Conservation (phyloP, 2,113 vertebrate genomes). For the Plestiodon gilberti region DNA sequence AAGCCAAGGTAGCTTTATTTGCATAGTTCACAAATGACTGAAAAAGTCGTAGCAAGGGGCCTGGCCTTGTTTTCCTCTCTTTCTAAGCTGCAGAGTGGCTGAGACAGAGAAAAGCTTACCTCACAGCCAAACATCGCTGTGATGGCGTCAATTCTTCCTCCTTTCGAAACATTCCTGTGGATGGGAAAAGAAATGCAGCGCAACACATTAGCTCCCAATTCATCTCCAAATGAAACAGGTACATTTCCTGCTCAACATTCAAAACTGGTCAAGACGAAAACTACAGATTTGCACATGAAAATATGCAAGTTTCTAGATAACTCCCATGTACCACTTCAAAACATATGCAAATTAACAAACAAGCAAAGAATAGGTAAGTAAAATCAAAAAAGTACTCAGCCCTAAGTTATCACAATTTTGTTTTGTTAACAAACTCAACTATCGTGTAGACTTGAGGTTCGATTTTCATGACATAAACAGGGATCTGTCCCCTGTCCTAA, state of each 20-base stretch:
- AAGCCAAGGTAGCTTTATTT: neutral
- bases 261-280: neutral
- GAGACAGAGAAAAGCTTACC: slow-evolving; percentile 80
- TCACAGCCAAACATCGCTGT: slow-evolving; percentile 92
- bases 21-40: neutral
- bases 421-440: neutral
- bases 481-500: neutral
- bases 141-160: slow-evolving; percentile 88
- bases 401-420: neutral
- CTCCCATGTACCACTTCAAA: neutral
- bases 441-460: neutral
- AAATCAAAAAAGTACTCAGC: neutral
- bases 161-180: slow-evolving; percentile 88
- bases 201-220: neutral
- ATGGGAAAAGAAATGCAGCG: neutral
- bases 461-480: neutral
- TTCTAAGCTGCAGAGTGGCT: neutral
- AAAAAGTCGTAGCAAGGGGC: neutral
- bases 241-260: neutral
- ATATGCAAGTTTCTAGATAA: neutral
- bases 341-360: slow-evolving; percentile 1
- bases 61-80: neutral
- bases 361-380: neutral
- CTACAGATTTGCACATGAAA: neutral
- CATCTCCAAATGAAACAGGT: neutral